Evolutionary conservation across 2,888 invertebrate genomes (phyloP).

Genomic region (Onchidella celtica): DNA sequence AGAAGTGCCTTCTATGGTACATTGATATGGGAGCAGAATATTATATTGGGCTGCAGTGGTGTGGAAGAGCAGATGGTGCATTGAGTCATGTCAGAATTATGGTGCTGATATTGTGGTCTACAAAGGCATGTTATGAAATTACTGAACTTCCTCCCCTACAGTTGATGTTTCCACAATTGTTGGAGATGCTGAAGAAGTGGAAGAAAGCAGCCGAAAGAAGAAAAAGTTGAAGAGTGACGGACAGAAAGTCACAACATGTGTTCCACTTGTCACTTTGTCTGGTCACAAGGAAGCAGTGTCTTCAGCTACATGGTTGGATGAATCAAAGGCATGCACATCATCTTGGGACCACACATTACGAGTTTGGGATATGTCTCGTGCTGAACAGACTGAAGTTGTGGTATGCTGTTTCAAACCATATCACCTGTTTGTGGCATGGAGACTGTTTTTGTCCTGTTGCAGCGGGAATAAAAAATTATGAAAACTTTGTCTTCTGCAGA

Average conservation of each 20-base stretch:
- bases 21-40: no score
- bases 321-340: conserved; percentile 88
- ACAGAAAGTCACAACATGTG: conserved; percentile 68
- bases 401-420: conserved; percentile 73
- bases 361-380: conserved; percentile 94
- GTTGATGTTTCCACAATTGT: neutral
- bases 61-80: no score
- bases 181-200: neutral
- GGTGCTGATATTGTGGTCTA: no score
- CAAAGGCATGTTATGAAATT: no score
- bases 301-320: conserved; percentile 90
- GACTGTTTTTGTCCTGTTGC: no score
- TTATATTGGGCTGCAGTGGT: no score
- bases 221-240: conserved; percentile 70
- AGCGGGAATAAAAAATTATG: no score
- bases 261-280: conserved; percentile 90
- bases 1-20: no score
- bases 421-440: no score
- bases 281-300: conserved; percentile 96
- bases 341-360: conserved; percentile 98
- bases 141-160: no score
- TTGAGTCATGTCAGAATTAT: no score
- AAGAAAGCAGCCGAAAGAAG: conserved; percentile 51
- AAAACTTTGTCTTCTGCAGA: no score
- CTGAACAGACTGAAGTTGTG: conserved; percentile 90